Conservation (phyloP, 2,888 invertebrate genomes). For the Leucophenga montana region DNA sequence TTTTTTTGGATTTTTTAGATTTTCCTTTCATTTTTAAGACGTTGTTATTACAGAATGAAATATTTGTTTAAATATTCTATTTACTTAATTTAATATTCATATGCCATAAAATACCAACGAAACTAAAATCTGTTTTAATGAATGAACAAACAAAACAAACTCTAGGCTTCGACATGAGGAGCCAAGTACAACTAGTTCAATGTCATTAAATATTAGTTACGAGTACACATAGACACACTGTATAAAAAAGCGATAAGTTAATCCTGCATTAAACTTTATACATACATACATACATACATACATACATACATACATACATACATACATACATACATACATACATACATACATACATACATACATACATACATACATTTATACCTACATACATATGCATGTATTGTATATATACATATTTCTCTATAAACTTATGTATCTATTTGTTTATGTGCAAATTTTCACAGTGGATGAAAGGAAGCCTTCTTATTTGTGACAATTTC, state of each 20-base stretch:
- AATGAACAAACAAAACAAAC: slow-evolving; percentile 29
- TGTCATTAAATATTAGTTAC: slow-evolving; percentile 57
- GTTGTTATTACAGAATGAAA: slow-evolving; percentile 41
- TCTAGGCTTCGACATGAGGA: slow-evolving; percentile 19
- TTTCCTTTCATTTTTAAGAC: no score
- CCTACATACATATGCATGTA: no score
- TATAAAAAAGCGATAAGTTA: slow-evolving; percentile 1
- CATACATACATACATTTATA: no score
- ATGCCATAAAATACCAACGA: slow-evolving; percentile 6
- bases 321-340: no score
- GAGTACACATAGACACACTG: slow-evolving; percentile 22
- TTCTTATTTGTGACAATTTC: slow-evolving; percentile 66
- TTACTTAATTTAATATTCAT: no score
- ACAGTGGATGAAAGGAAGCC: slow-evolving; percentile 55
- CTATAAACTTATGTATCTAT: no score
- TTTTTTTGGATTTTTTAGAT: no score
- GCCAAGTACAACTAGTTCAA: slow-evolving; percentile 56
- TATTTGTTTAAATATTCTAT: no score
- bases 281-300: slow-evolving; percentile 9
- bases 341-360: no score
- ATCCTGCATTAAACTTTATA: slow-evolving; percentile 1
- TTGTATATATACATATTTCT: no score
- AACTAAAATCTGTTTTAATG: background rate
- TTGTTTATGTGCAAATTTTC: slow-evolving; percentile 22
- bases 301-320: no score